Evolutionary conservation across 2,113 vertebrate genomes (phyloP), one percentile per base, ranked within the genome.

Genomic region (Pholis gunnellus): DNA sequence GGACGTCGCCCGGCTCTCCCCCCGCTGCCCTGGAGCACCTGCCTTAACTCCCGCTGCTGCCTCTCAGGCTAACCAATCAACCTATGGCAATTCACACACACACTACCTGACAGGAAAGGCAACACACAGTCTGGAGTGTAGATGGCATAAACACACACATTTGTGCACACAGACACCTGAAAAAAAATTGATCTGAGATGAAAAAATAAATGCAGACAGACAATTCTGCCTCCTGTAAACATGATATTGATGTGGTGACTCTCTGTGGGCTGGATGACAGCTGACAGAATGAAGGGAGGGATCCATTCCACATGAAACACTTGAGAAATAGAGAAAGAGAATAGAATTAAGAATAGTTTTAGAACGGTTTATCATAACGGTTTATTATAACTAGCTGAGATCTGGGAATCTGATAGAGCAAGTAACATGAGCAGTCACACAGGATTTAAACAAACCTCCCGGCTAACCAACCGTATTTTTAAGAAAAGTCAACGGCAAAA

Each of bases 31-130:
- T 6, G 36, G 68, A 93, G 91, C 90, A 80, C 82, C 78, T 79
- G 72, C 79, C 84, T 66, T 81, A 77, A 72, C 81, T 87, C 86
- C 81, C 48, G 57, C 87, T 86, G 76, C 85, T 79, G 73, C 87
- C 85, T 92, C 76, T 68, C 67, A 82, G 68, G 72, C 76, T 86
- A 82, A 89, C 83, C 81, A 86, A 88, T 89, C 85, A 85, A 85
- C 81, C 87, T 65, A 60, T 81, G 72, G 72, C 83, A 79, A 86
- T 78, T 79, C 75, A 81, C 82, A 83, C 56, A 29, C 56, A 29
- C 56, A 61, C 36, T 18, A 75, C 72, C 83, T 91, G 80, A 89
- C 63, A 78, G 86, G 22, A 75, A 14, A 82, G 48, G 82, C 63
- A 81, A 75, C 81, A 82, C 57, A 84, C 57, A 63, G 59, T 44